phyloP scores from a whole-genome alignment of 92 coral and sea anemone genomes.

The Siderastrea siderea region DNA sequence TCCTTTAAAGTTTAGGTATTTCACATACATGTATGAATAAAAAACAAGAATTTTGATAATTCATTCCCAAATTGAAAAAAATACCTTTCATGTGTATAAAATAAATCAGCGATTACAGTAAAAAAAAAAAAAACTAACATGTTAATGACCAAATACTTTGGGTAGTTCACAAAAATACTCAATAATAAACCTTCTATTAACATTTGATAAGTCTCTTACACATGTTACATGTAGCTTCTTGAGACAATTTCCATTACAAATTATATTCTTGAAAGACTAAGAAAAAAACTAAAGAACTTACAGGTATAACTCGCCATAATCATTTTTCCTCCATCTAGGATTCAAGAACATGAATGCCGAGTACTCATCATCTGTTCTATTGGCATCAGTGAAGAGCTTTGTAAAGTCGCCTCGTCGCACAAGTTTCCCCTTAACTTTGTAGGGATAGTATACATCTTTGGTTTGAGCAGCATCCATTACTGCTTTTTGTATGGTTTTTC shows the following conservation, averaged over 20 bases:
- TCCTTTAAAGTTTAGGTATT: too few relatives aligned
- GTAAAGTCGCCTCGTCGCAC: constrained; percentile 93
- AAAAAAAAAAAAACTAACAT: too few relatives aligned
- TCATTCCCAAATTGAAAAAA: too few relatives aligned
- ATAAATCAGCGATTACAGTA: too few relatives aligned
- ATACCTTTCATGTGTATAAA: too few relatives aligned
- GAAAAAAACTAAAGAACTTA: constrained; percentile 54
- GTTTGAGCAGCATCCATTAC: constrained; percentile 83
- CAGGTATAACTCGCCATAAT: constrained; percentile 97
- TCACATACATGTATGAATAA: too few relatives aligned
- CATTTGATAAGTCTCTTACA: neutral
- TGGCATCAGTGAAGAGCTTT: constrained; percentile 80
- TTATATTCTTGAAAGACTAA: neutral
- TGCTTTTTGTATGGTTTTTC: constrained; percentile 82
- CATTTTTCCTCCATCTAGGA: constrained; percentile 86
- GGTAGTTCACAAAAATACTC: neutral
- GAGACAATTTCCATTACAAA: neutral
- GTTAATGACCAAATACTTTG: too few relatives aligned
- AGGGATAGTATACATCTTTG: constrained; percentile 81
- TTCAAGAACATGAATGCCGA: constrained; percentile 87
- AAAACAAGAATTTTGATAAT: too few relatives aligned
- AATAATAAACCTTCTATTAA: too few relatives aligned
- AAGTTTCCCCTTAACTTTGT: constrained; percentile 84
- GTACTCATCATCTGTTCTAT: constrained; percentile 79
- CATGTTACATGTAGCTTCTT: neutral